Evolutionary conservation across 2,113 vertebrate genomes (phyloP).

Genomic region (Callorhinus ursinus): DNA sequence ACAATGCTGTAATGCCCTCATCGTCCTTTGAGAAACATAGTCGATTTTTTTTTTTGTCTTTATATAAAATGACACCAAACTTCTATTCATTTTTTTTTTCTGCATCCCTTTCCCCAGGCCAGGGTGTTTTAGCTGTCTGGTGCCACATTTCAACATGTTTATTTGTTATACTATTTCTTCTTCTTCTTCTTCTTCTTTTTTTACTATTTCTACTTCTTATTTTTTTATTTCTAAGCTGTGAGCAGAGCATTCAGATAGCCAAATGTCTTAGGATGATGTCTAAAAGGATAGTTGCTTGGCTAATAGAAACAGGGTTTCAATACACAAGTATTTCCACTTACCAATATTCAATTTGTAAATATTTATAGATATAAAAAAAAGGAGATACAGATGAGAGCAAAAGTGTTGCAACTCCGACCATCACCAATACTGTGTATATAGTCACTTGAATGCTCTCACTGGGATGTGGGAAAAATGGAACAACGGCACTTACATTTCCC

Average conservation of each 20-base stretch:
- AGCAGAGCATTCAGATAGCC: not conserved
- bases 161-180: not conserved
- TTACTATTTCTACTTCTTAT: not conserved
- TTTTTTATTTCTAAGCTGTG: not conserved
- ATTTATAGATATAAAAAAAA: not conserved
- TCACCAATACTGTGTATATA: not conserved
- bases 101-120: not conserved
- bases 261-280: not conserved
- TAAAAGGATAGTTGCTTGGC: not conserved
- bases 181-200: not conserved
- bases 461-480: not conserved
- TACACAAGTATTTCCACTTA: not conserved
- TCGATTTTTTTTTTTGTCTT: not conserved
- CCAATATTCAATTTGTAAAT: not conserved
- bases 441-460: not conserved
- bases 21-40: not conserved
- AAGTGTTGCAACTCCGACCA: not conserved
- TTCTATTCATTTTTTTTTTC: not conserved
- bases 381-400: not conserved
- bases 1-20: not conserved
- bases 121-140: not conserved
- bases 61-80: slow-evolving; percentile 3
- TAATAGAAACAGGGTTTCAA: not conserved
- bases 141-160: slow-evolving; percentile 4
- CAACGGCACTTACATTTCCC: not conserved